Evolutionary conservation across 2,888 invertebrate genomes (phyloP).

Genomic region (Notodonta ziczac): DNA sequence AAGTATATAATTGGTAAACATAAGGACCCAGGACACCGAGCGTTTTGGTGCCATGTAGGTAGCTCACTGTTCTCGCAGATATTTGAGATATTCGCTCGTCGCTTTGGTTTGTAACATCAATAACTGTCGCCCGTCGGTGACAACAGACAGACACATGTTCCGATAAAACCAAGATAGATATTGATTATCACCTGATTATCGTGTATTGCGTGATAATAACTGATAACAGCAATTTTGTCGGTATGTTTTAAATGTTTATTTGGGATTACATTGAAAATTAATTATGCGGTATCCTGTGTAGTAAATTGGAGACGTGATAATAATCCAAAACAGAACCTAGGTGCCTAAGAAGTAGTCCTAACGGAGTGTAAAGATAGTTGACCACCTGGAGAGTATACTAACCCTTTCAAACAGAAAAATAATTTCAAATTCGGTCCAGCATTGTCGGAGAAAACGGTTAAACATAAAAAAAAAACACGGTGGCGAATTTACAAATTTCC

Average conservation of each 20-base stretch:
- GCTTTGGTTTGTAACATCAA: neutral
- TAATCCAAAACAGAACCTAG: too few relatives aligned
- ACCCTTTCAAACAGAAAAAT: too few relatives aligned
- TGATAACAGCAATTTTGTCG: neutral
- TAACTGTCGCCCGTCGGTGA: neutral
- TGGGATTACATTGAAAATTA: neutral
- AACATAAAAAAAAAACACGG: too few relatives aligned
- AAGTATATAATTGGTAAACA: neutral
- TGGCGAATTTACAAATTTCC: too few relatives aligned
- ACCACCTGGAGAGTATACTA: too few relatives aligned
- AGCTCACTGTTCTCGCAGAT: neutral
- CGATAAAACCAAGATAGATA: neutral
- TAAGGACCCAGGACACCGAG: too few relatives aligned
- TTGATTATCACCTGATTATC: constrained; percentile 3
- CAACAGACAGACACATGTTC: neutral
- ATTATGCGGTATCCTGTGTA: neutral
- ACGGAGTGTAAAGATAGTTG: too few relatives aligned
- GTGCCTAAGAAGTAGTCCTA: too few relatives aligned
- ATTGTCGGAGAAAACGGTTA: too few relatives aligned
- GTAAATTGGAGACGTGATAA: too few relatives aligned
- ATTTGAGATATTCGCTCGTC: constrained; percentile 1
- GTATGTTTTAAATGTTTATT: neutral
- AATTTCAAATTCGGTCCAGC: too few relatives aligned
- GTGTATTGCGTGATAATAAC: neutral
- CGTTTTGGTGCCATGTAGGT: too few relatives aligned